Base-by-base conservation (phyloP, 2,113 vertebrate genomes). In the Myrmecophaga tridactyla region DNA sequence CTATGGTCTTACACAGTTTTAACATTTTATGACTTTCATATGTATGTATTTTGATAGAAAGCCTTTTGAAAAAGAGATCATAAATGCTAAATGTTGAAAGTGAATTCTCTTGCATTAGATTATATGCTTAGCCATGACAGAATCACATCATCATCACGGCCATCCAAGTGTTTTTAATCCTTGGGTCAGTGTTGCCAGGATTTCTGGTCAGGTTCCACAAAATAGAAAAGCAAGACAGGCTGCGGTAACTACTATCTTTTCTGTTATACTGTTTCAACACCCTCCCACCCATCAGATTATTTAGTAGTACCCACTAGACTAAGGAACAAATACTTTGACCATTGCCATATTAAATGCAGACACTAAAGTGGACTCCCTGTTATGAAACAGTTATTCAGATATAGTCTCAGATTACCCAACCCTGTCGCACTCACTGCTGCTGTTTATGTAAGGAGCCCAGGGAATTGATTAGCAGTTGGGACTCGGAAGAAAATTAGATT, bases 391-490 rank as follows among this genome's bases (percentile, higher is more conserved):
- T 0, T 0, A 56, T 76, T 88, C 85, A 88, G 72, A 48, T 86
- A 5, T 27, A 86, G 86, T 89, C 96, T 87, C 92, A 92, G 95
- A 90, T 93, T 89, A 86, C 88, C 48, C 90, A 80, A 23, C 78
- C 85, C 88, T 89, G 56, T 88, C 7, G 9, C 62, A 95, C 77
- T 81, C 63, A 63, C 85, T 94, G 90, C 84, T 92, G 78, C 95
- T 94, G 90, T 94, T 94, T 97, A 95, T 95, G 73, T 86, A 90
- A 88, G 48, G 88, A 92, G 87, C 90, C 92, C 69, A 76, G 97
- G 97, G 97, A 96, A 96, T 94, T 97, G 97, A 97, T 97, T 97
- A 97, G 94, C 96, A 89, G 69, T 95, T 94, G 78, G 78, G 87
- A 89, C 94, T 97, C 88, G 90, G 25, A 97, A 94, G 96, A 96